A percentile compares a stretch with the other conserved stretches of the same genome.
Conservation (phyloP, 2,113 vertebrate species). For the Corapipo altera region DNA sequence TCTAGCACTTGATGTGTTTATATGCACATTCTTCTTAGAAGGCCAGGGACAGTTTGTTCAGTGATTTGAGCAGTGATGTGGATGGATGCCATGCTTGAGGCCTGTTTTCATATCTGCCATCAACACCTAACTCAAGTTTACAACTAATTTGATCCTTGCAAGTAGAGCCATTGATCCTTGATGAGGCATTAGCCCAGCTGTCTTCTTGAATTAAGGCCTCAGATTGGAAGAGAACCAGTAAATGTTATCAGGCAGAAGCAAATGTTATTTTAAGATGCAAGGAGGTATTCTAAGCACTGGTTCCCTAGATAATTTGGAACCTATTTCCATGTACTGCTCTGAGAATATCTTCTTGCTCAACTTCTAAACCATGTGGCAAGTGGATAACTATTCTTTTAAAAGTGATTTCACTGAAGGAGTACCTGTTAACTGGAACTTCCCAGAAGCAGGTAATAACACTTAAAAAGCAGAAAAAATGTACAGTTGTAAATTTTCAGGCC, state of each 20-base stretch:
- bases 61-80: not conserved
- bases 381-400: not conserved
- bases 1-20: constrained; percentile 16
- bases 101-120: not conserved
- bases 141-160: not conserved
- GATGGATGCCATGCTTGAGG: not conserved
- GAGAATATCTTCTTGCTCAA: not conserved
- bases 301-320: not conserved
- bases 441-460: not conserved
- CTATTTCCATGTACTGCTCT: not conserved
- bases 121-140: not conserved
- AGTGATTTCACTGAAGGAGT: not conserved
- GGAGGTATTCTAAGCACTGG: not conserved
- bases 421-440: not conserved
- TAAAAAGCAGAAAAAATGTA: not conserved
- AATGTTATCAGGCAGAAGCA: not conserved
- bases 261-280: not conserved
- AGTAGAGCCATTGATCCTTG: not conserved
- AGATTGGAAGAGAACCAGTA: not conserved
- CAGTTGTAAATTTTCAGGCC: not conserved
- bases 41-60: not conserved
- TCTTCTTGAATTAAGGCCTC: not conserved
- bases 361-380: not conserved
- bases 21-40: not conserved
- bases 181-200: not conserved